Evolutionary conservation across 2,888 invertebrate species (phyloP).

Genomic region (Ormia ochracea): DNA sequence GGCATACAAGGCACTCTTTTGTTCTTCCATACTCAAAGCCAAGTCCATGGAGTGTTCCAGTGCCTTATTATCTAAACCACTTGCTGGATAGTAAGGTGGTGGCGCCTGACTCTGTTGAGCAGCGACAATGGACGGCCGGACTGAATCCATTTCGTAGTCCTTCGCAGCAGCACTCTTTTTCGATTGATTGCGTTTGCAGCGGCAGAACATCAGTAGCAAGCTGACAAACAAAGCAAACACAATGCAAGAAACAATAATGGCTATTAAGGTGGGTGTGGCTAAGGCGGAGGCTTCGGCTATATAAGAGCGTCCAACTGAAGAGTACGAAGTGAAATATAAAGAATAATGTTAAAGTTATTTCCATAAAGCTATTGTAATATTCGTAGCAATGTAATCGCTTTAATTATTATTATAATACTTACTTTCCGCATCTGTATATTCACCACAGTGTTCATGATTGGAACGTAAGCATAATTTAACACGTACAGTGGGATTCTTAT

Average conservation of each 20-base stretch:
- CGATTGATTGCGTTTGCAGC: slow-evolving; percentile 87
- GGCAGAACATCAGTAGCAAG: slow-evolving; percentile 88
- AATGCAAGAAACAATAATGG: slow-evolving; percentile 86
- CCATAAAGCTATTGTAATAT: not conserved
- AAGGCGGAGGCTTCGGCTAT: slow-evolving; percentile 87
- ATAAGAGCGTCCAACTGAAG: slow-evolving; percentile 86
- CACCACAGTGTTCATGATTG: slow-evolving; percentile 89
- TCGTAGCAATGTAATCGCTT: not conserved
- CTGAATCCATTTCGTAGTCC: slow-evolving; percentile 94
- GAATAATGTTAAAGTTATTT: not conserved
- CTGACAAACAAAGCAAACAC: slow-evolving; percentile 88
- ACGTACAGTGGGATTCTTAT: slow-evolving; percentile 81
- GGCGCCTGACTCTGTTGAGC: slow-evolving; percentile 89
- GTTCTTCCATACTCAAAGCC: slow-evolving; percentile 88
- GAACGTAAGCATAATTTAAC: slow-evolving; percentile 89
- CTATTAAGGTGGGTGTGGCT: slow-evolving; percentile 87
- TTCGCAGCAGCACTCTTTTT: slow-evolving; percentile 89
- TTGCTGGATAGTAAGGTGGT: slow-evolving; percentile 91
- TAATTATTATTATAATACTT: slow-evolving; percentile 76
- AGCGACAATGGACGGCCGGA: slow-evolving; percentile 89
- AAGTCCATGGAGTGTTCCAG: slow-evolving; percentile 92
- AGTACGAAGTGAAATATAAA: slow-evolving; percentile 39
- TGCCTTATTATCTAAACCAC: slow-evolving; percentile 93
- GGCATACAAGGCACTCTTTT: slow-evolving; percentile 89
- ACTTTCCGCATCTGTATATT: slow-evolving; percentile 90